These are phyloP conservation scores for Lasiommata megera DNA, from an alignment of 2,888 invertebrate genomes.

Conservation along the genomic window DNA sequence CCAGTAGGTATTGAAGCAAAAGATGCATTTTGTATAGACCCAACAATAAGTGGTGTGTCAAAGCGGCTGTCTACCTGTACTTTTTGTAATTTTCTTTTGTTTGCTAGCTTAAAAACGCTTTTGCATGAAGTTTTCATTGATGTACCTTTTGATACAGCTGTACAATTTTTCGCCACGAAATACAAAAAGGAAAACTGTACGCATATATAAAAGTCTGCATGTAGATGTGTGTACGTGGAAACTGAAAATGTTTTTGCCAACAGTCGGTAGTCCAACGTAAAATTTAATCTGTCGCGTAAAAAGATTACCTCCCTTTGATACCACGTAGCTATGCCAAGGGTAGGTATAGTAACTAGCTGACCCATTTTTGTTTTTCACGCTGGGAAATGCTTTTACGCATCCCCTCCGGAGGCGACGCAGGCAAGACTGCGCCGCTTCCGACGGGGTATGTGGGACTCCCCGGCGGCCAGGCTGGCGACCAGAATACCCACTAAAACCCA, in stretches of 20 bases:
- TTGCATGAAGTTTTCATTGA: neutral
- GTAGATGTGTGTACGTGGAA: neutral
- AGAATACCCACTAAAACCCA: too few relatives aligned
- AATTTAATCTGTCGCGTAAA: too few relatives aligned
- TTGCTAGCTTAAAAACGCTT: neutral
- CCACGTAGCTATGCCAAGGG: too few relatives aligned
- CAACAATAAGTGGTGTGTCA: constrained; percentile 4
- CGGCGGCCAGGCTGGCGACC: too few relatives aligned
- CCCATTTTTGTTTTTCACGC: too few relatives aligned
- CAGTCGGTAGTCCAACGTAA: too few relatives aligned
- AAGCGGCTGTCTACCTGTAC: neutral
- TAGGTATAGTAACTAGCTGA: too few relatives aligned
- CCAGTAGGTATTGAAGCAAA: constrained; percentile 4
- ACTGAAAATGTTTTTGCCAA: neutral
- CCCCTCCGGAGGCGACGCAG: too few relatives aligned
- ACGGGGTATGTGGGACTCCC: too few relatives aligned
- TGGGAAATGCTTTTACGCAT: too few relatives aligned
- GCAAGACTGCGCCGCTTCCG: too few relatives aligned
- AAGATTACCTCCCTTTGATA: too few relatives aligned
- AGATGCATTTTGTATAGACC: constrained; percentile 1
- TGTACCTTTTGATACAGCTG: neutral
- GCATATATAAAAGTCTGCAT: neutral
- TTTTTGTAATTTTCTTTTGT: constrained; percentile 6
- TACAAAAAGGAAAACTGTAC: neutral
- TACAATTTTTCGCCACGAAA: neutral